Percentiles rank a stretch among this genome's conserved stretches.
Evolutionary conservation across 2,113 vertebrate species (phyloP).

Genomic region (Ictidomys tridecemlineatus): DNA sequence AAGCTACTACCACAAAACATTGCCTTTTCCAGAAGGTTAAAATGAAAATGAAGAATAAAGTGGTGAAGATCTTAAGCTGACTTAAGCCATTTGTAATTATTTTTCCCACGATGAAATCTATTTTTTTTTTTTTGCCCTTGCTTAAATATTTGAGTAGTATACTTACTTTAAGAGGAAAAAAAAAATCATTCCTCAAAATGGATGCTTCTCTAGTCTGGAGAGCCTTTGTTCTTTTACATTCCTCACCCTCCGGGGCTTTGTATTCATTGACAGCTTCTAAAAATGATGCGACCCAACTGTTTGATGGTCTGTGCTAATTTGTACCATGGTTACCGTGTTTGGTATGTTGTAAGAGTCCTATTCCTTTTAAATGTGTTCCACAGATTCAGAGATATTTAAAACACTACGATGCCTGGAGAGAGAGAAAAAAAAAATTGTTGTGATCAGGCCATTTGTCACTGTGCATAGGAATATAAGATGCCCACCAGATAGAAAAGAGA

Average conservation of each 20-base stretch:
- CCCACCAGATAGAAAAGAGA: conserved; percentile 74
- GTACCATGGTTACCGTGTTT: background rate
- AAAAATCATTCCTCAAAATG: background rate
- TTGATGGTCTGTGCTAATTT: background rate
- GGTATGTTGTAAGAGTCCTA: conserved; percentile 17
- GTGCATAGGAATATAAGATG: conserved; percentile 70
- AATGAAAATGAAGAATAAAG: conserved; percentile 36
- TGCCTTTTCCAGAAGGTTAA: conserved; percentile 11
- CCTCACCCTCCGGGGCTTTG: background rate
- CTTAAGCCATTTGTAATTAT: conserved; percentile 2
- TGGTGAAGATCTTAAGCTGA: background rate
- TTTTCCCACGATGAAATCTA: conserved; percentile 37
- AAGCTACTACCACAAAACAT: background rate
- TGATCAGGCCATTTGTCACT: conserved; percentile 70
- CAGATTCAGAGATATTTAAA: conserved; percentile 72
- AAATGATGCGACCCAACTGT: background rate
- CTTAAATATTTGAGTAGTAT: conserved; percentile 41
- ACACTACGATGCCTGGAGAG: conserved; percentile 38
- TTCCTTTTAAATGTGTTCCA: conserved; percentile 44
- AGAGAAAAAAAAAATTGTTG: conserved; percentile 31
- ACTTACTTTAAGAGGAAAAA: conserved; percentile 5
- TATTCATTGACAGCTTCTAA: background rate
- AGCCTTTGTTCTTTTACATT: background rate
- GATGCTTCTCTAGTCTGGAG: background rate
- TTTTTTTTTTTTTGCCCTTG: conserved; percentile 66